A percentile compares a stretch with the other conserved stretches of the same genome.
Conservation (phyloP, 2,888 invertebrate genomes). For the Muschampia plurimacula region DNA sequence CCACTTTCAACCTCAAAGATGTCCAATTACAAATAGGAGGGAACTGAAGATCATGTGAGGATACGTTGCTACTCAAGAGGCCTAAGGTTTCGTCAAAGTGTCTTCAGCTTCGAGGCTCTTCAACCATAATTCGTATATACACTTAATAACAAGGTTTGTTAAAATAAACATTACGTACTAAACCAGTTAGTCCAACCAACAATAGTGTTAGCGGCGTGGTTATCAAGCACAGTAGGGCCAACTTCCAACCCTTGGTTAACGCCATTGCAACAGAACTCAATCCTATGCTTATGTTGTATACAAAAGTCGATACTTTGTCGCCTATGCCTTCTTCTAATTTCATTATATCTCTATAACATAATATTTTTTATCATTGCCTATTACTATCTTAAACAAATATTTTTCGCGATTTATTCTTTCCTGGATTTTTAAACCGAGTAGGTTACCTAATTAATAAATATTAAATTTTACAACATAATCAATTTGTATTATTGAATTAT, state of each 20-base stretch:
- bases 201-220: slow-evolving; percentile 88
- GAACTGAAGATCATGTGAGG: too few relatives aligned
- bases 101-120: not conserved
- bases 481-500: too few relatives aligned
- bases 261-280: slow-evolving; percentile 88
- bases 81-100: too few relatives aligned
- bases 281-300: slow-evolving; percentile 88
- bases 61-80: too few relatives aligned
- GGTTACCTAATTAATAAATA: too few relatives aligned
- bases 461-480: too few relatives aligned
- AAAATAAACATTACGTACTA: slow-evolving; percentile 63
- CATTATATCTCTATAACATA: slow-evolving; percentile 85
- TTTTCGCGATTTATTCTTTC: too few relatives aligned
- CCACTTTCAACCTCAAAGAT: too few relatives aligned
- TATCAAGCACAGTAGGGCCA: slow-evolving; percentile 90
- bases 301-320: slow-evolving; percentile 90
- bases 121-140: not conserved
- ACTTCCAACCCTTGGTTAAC: slow-evolving; percentile 91
- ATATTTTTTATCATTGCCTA: too few relatives aligned
- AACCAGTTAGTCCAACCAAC: slow-evolving; percentile 87
- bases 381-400: too few relatives aligned
- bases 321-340: slow-evolving; percentile 93
- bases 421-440: too few relatives aligned
- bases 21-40: too few relatives aligned
- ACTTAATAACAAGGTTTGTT: not conserved